Evolutionary conservation across 2,797 vertebrate genomes (phyloP).

Genomic region (Eospalax fontanierii): DNA sequence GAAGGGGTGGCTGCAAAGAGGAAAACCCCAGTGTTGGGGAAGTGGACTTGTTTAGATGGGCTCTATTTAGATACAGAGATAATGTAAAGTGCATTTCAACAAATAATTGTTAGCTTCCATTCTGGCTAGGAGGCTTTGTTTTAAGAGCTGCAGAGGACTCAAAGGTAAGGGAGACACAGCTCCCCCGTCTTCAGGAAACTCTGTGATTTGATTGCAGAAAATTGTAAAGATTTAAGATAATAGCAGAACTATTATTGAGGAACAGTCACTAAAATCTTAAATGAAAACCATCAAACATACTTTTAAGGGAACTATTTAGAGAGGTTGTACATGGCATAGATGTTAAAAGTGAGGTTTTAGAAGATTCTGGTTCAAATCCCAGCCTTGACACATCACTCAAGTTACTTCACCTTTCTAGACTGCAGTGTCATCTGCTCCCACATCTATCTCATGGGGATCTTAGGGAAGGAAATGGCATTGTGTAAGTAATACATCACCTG

Average conservation of each 20-base stretch:
- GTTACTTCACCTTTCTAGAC: neutral
- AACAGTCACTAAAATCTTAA: neutral
- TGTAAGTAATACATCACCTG: neutral
- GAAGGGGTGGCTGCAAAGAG: constrained; percentile 59
- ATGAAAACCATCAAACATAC: neutral
- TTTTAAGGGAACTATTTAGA: constrained; percentile 49
- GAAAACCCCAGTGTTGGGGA: constrained; percentile 28
- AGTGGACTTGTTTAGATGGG: neutral
- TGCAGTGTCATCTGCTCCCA: neutral
- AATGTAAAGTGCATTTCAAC: constrained; percentile 70
- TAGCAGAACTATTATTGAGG: constrained; percentile 53
- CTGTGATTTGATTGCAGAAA: constrained; percentile 48
- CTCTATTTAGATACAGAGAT: constrained; percentile 62
- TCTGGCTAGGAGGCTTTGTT: constrained; percentile 74
- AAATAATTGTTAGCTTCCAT: constrained; percentile 61
- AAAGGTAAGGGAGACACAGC: constrained; percentile 46
- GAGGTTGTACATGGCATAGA: neutral
- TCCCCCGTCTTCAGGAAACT: constrained; percentile 50
- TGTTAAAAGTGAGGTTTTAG: neutral
- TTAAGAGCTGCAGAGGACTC: constrained; percentile 55
- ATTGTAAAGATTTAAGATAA: constrained; percentile 57
- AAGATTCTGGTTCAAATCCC: constrained; percentile 72
- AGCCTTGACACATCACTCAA: neutral
- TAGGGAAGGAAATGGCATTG: neutral
- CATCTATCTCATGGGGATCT: neutral